Conservation (phyloP, 2,888 invertebrate species). For the Cremastinae sp. region DNA sequence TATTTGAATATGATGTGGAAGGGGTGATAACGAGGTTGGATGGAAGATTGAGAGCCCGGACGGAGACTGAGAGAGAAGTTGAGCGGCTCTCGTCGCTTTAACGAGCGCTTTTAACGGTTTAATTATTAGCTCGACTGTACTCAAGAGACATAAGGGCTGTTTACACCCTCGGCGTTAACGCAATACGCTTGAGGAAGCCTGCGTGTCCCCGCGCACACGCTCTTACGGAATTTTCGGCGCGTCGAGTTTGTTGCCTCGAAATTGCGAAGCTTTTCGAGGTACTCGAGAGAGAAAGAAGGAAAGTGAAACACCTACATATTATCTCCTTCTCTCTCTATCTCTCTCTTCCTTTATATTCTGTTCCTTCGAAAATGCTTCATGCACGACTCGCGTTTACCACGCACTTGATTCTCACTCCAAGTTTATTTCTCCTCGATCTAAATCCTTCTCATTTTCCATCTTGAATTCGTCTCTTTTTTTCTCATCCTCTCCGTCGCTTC, state of each 20-base stretch:
- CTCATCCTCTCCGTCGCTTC: too few relatives aligned
- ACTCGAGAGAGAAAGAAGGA: conserved; percentile 17
- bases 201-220: conserved; percentile 16
- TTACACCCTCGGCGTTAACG: conserved; percentile 78
- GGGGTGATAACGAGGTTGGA: conserved; percentile 21
- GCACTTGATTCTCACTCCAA: conserved; percentile 50
- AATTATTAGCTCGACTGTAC: conserved; percentile 76
- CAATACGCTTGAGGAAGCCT: conserved; percentile 71
- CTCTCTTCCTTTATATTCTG: conserved; percentile 48
- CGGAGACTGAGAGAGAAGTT: conserved; percentile 37
- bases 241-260: conserved; percentile 42
- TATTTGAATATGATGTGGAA: neutral
- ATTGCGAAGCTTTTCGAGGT: conserved; percentile 36
- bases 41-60: conserved; percentile 29
- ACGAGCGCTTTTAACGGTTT: conserved; percentile 75
- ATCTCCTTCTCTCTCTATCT: conserved; percentile 36
- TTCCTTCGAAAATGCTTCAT: conserved; percentile 29
- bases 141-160: conserved; percentile 70
- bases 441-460: too few relatives aligned
- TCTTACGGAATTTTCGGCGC: conserved; percentile 7
- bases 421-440: too few relatives aligned
- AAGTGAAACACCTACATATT: neutral
- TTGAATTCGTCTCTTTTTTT: neutral
- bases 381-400: conserved; percentile 33
- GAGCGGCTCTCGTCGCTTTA: conserved; percentile 64